Evolutionary conservation across 2,797 vertebrate species (phyloP).

Genomic region (Argyrosomus regius): DNA sequence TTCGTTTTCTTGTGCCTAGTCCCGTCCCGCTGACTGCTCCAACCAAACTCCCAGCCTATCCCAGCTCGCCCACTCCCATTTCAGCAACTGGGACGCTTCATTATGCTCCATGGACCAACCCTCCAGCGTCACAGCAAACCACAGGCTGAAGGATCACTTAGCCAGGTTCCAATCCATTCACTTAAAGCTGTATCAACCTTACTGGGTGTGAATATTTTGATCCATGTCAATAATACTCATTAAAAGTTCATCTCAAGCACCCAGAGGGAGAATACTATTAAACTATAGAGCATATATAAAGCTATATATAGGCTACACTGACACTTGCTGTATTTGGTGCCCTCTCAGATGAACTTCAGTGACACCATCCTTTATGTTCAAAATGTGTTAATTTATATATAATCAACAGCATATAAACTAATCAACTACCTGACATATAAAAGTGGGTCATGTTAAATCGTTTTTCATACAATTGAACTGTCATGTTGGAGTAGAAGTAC

Average conservation of each 20-base stretch:
- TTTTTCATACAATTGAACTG: background rate
- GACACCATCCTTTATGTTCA: no score
- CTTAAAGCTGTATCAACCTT: slow-evolving; percentile 17
- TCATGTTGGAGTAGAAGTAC: no score
- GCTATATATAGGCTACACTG: no score
- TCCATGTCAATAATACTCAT: background rate
- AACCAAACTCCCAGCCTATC: slow-evolving; percentile 87
- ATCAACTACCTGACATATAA: background rate
- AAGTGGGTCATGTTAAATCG: no score
- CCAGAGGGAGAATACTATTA: no score
- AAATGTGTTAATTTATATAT: background rate
- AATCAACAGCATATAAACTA: no score
- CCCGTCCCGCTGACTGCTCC: slow-evolving; percentile 66
- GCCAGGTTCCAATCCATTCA: background rate
- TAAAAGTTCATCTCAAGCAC: no score
- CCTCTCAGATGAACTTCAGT: no score
- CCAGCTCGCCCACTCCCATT: slow-evolving; percentile 84
- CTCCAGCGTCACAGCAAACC: slow-evolving; percentile 50
- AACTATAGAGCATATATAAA: background rate
- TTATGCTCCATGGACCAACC: slow-evolving; percentile 52
- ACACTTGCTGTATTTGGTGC: no score
- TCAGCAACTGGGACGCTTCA: slow-evolving; percentile 53
- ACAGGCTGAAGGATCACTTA: slow-evolving; percentile 32
- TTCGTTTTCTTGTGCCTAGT: slow-evolving; percentile 34
- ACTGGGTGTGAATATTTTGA: background rate